These are phyloP conservation scores for Pristionchus japonicus DNA, from an alignment of 2,888 invertebrate genomes.

Conservation along the genomic window DNA sequence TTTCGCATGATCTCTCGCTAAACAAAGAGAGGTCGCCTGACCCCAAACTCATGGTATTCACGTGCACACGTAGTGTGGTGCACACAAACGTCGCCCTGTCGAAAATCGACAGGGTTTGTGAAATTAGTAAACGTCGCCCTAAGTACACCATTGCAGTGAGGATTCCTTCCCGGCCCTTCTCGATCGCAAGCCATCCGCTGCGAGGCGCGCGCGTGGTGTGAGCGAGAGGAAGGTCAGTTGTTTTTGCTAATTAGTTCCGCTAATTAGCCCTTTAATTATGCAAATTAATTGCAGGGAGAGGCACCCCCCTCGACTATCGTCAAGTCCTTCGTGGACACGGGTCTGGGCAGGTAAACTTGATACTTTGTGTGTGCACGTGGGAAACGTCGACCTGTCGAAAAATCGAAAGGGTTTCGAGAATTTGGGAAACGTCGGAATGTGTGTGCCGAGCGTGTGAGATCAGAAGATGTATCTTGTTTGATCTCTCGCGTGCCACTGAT, in stretches of 20 bases:
- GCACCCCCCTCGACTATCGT: constrained; percentile 40
- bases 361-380: background rate
- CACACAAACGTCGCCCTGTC: background rate
- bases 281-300: constrained; percentile 31
- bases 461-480: background rate
- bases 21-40: background rate
- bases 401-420: too few species aligned
- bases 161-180: constrained; percentile 36
- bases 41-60: background rate
- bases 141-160: constrained; percentile 21
- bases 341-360: constrained; percentile 40
- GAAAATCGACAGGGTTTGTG: background rate
- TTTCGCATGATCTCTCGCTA: background rate
- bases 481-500: background rate
- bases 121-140: background rate
- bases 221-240: constrained; percentile 43
- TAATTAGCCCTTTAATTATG: background rate
- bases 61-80: background rate
- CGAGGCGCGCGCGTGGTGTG: constrained; percentile 22
- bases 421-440: background rate
- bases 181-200: constrained; percentile 44
- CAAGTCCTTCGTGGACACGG: constrained; percentile 40
- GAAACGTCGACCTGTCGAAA: background rate
- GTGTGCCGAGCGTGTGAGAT: background rate
- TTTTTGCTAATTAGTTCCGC: background rate